Percentiles rank a stretch among this genome's conserved stretches.
Evolutionary conservation across 2,888 invertebrate species (phyloP).

Genomic region (Drosophila neoperkinsi): DNA sequence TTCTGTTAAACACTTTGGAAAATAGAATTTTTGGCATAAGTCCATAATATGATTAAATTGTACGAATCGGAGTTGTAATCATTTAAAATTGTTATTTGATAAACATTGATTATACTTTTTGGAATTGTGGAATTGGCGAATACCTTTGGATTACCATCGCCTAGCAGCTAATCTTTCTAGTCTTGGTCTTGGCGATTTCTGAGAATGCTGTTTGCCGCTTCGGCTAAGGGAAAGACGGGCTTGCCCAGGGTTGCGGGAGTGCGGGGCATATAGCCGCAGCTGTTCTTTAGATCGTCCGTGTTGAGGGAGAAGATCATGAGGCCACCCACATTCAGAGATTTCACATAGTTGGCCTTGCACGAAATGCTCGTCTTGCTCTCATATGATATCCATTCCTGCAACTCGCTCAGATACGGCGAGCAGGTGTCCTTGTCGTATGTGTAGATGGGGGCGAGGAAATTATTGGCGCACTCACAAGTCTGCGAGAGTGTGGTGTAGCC

Average conservation of each 20-base stretch:
- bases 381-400: slow-evolving; percentile 93
- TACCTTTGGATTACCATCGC: neutral
- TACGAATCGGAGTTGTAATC: neutral
- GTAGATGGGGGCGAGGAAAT: slow-evolving; percentile 85
- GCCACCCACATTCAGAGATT: slow-evolving; percentile 89
- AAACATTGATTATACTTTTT: neutral
- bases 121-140: neutral
- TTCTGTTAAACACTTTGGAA: neutral
- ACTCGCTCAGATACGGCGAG: slow-evolving; percentile 91
- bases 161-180: neutral
- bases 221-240: slow-evolving; percentile 76
- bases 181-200: neutral
- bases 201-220: slow-evolving; percentile 51
- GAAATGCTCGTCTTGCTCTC: slow-evolving; percentile 90
- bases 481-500: slow-evolving; percentile 91
- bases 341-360: slow-evolving; percentile 89
- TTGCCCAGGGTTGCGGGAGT: slow-evolving; percentile 19
- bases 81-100: neutral
- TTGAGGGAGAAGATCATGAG: slow-evolving; percentile 94
- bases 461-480: slow-evolving; percentile 88
- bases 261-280: slow-evolving; percentile 84
- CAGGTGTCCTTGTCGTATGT: slow-evolving; percentile 89
- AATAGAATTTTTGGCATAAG: neutral
- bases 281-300: slow-evolving; percentile 89
- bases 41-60: neutral